Evolutionary conservation across 2,888 invertebrate genomes (phyloP).

Genomic region (Zygogramma bicolorata): DNA sequence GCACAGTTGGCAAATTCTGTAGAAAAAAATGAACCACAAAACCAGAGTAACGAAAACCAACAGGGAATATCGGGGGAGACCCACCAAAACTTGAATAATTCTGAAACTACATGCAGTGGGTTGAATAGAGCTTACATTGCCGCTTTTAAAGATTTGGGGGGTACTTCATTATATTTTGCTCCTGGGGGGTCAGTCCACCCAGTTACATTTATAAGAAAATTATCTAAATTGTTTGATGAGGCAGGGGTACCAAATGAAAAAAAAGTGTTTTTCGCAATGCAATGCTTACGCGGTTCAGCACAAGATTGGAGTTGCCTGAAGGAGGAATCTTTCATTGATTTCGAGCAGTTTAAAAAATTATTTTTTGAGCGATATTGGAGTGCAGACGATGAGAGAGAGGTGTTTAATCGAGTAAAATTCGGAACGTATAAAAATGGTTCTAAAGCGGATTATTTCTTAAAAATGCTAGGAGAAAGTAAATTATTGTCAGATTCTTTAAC

Average conservation of each 20-base stretch:
- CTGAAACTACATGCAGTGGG: not conserved
- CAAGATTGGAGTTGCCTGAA: constrained; percentile 29
- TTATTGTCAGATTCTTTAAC: not conserved
- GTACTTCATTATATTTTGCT: not conserved
- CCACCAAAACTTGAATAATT: not conserved
- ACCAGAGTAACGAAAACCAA: not conserved
- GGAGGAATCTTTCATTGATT: constrained; percentile 12
- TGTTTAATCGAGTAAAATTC: constrained; percentile 26
- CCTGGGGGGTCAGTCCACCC: constrained; percentile 26
- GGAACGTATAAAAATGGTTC: not conserved
- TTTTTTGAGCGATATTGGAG: constrained; percentile 31
- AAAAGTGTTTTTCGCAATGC: constrained; percentile 14
- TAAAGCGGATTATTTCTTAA: not conserved
- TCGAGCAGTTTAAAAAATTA: constrained; percentile 18
- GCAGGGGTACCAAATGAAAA: constrained; percentile 27
- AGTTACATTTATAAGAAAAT: constrained; percentile 26
- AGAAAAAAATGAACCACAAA: not conserved
- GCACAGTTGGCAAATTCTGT: not conserved
- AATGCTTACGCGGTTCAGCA: constrained; percentile 30
- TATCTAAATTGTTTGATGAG: constrained; percentile 23
- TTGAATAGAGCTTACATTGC: not conserved
- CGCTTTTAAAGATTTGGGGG: constrained; percentile 8
- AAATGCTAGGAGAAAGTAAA: not conserved
- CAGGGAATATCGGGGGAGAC: not conserved
- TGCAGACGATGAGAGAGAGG: constrained; percentile 26